phyloP scores from a whole-genome alignment of 2,113 vertebrate genomes.

The Urocitellus parryii region DNA sequence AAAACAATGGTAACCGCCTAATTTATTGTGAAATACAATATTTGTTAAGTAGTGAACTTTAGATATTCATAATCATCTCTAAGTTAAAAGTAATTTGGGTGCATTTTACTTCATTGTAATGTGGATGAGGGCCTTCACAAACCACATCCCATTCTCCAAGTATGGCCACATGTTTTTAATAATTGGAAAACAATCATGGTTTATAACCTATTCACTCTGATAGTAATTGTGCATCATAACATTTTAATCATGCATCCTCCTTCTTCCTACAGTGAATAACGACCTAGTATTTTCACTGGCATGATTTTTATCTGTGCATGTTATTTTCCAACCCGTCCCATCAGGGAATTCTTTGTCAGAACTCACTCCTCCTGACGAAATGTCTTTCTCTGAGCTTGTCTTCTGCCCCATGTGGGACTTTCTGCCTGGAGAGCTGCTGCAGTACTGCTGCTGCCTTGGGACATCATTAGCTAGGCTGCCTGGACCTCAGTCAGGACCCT shows the following conservation, averaged over 20 bases:
- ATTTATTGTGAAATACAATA: neutral
- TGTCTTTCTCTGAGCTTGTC: neutral
- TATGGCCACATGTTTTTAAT: neutral
- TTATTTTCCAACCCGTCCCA: neutral
- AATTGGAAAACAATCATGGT: neutral
- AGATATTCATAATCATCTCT: neutral
- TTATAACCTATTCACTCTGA: neutral
- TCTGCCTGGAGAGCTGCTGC: neutral
- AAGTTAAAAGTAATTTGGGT: neutral
- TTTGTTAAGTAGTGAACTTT: neutral
- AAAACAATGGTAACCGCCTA: neutral
- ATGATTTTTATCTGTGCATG: neutral
- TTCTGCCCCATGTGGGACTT: rapidly evolving
- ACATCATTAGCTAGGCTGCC: neutral
- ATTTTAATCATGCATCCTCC: neutral
- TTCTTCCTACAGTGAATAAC: neutral
- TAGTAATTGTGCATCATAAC: neutral
- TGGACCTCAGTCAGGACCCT: neutral
- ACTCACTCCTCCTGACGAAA: neutral
- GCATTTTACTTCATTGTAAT: neutral
- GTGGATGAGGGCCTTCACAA: neutral
- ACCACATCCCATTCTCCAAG: neutral
- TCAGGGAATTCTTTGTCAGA: neutral
- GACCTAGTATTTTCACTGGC: neutral
- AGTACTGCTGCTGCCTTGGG: too few relatives aligned